These are phyloP conservation scores for Oryctes rhinoceros DNA, from an alignment of 1,140 invertebrate genomes.

Conservation along the genomic window DNA sequence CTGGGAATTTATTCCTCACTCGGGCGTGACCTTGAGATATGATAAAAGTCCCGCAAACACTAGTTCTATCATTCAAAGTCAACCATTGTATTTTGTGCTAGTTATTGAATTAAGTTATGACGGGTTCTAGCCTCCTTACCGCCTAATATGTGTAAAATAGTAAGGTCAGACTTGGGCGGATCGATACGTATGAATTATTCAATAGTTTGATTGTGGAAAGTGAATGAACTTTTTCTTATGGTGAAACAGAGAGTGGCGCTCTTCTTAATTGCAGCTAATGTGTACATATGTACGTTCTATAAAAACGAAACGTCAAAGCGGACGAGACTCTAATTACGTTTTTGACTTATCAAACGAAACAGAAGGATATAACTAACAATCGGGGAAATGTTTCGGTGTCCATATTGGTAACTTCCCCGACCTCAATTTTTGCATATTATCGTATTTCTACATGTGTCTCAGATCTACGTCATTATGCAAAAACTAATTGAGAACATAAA, in stretches of 20 bases:
- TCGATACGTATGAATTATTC: constrained; percentile 62
- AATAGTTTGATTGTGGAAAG: constrained; percentile 59
- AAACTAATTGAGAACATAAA: too few species aligned
- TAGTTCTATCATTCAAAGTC: not conserved
- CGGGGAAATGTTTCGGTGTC: too few species aligned
- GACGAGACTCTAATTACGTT: not conserved
- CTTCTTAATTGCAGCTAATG: not conserved
- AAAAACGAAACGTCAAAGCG: not conserved
- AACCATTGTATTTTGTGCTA: not conserved
- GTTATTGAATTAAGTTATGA: not conserved
- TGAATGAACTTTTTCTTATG: constrained; percentile 59
- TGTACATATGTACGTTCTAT: not conserved
- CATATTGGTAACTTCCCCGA: too few species aligned
- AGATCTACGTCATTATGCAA: too few species aligned
- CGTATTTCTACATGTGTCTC: too few species aligned
- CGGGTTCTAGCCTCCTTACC: not conserved
- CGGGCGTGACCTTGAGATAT: constrained; percentile 17
- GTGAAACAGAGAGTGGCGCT: constrained; percentile 20
- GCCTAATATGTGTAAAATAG: constrained; percentile 61
- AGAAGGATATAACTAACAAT: too few species aligned
- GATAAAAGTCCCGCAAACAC: not conserved
- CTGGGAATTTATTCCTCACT: not conserved
- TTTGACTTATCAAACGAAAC: not conserved
- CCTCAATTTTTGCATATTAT: too few species aligned
- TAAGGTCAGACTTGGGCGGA: constrained; percentile 60